phyloP scores from a whole-genome alignment of 2,113 vertebrate species.

The Dasypus novemcinctus region DNA sequence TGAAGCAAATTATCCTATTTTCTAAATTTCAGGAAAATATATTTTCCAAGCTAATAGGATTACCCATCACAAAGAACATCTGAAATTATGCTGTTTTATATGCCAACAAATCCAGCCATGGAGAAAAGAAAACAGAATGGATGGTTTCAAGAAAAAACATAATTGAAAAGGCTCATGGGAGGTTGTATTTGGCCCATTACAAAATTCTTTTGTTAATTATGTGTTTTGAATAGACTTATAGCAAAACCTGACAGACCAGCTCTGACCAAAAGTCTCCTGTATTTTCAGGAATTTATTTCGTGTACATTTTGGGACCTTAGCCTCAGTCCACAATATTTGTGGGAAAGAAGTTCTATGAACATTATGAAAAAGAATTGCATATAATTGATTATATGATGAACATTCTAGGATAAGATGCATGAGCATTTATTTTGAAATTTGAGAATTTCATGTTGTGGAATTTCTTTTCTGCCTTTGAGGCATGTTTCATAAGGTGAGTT shows the following conservation, averaged over 20 bases:
- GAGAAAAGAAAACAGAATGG: slow-evolving; percentile 57
- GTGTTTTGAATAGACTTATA: slow-evolving; percentile 13
- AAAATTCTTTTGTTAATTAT: slow-evolving; percentile 61
- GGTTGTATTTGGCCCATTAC: slow-evolving; percentile 32
- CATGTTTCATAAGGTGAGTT: neutral
- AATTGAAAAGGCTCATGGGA: neutral
- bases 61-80: slow-evolving; percentile 64
- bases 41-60: slow-evolving; percentile 71
- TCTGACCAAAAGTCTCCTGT: neutral
- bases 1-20: slow-evolving; percentile 51
- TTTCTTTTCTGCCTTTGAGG: neutral
- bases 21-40: slow-evolving; percentile 66
- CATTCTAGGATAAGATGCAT: neutral
- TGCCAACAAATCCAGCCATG: slow-evolving; percentile 44
- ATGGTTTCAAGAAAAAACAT: slow-evolving; percentile 32
- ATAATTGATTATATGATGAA: neutral
- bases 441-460: neutral
- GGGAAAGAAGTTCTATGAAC: neutral
- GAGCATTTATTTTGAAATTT: slow-evolving; percentile 9
- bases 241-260: slow-evolving; percentile 21
- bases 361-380: neutral
- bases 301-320: neutral
- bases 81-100: slow-evolving; percentile 52
- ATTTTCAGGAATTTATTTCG: neutral
- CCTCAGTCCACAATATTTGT: neutral